Evolutionary conservation across 2,888 invertebrate species (phyloP).

Genomic region (Drosophila antonietae): DNA sequence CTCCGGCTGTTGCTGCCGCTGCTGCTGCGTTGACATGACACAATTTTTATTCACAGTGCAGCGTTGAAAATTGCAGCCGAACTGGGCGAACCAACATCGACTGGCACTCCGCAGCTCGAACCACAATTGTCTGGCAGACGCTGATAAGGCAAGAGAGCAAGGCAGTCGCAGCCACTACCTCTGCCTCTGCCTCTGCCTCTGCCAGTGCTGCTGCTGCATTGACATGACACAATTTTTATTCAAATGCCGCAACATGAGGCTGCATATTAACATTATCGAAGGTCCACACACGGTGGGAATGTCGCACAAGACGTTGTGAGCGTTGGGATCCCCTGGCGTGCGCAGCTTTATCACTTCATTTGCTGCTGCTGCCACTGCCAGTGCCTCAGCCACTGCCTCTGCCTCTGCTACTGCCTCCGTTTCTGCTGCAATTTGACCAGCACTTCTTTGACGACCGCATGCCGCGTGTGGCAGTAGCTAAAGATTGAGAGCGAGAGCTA

Average conservation of each 20-base stretch:
- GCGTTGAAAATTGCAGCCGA: slow-evolving; percentile 60
- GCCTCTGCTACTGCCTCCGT: slow-evolving; percentile 27
- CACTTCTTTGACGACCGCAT: slow-evolving; percentile 78
- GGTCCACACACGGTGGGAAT: slow-evolving; percentile 70
- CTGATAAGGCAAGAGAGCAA: slow-evolving; percentile 59
- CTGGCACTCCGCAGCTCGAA: slow-evolving; percentile 28
- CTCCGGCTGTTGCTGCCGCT: background rate
- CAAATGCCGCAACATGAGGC: slow-evolving; percentile 76
- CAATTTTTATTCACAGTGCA: slow-evolving; percentile 68
- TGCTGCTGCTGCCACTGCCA: slow-evolving; percentile 49
- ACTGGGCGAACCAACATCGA: slow-evolving; percentile 32
- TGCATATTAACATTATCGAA: slow-evolving; percentile 63
- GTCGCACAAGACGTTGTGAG: slow-evolving; percentile 70
- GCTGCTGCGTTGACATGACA: slow-evolving; percentile 62
- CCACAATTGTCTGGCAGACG: slow-evolving; percentile 54
- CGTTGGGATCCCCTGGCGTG: slow-evolving; percentile 68
- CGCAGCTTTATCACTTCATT: slow-evolving; percentile 81
- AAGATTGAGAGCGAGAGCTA: slow-evolving; percentile 53
- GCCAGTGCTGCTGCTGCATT: slow-evolving; percentile 35
- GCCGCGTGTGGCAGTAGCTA: slow-evolving; percentile 74
- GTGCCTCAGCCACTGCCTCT: slow-evolving; percentile 44
- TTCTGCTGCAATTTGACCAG: slow-evolving; percentile 73
- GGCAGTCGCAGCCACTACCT: slow-evolving; percentile 21
- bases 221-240: slow-evolving; percentile 80
- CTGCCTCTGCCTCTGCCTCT: slow-evolving; percentile 1